phyloP scores from a whole-genome alignment of 2,797 vertebrate genomes.

The Gymnodraco acuticeps region DNA sequence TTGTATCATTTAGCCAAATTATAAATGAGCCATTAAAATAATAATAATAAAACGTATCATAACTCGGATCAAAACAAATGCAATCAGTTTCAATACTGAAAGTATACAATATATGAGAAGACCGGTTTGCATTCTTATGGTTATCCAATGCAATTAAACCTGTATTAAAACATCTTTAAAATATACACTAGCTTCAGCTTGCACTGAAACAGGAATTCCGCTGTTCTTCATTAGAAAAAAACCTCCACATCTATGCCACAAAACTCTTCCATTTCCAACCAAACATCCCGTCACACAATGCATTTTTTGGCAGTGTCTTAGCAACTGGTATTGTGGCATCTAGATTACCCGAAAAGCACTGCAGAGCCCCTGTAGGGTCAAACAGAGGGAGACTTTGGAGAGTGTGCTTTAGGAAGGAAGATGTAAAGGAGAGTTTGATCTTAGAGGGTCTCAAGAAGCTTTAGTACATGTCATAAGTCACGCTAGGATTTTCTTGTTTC shows the following conservation, averaged over 20 bases:
- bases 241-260: constrained; percentile 19
- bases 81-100: too few species aligned
- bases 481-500: constrained; percentile 1
- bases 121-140: not conserved
- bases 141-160: not conserved
- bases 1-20: not conserved
- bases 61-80: not conserved
- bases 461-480: constrained; percentile 24
- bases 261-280: constrained; percentile 34
- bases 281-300: constrained; percentile 45
- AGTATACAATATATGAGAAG: not conserved
- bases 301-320: constrained; percentile 76
- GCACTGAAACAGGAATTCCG: not conserved
- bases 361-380: constrained; percentile 54
- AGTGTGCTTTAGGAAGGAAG: constrained; percentile 45
- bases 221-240: constrained; percentile 4
- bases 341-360: constrained; percentile 77
- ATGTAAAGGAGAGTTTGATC: constrained; percentile 47
- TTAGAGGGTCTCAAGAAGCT: constrained; percentile 46
- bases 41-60: not conserved
- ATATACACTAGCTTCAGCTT: not conserved
- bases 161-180: not conserved
- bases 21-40: not conserved
- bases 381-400: constrained; percentile 48
- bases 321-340: constrained; percentile 80